Evolutionary conservation across 1,140 invertebrate genomes (phyloP).

Genomic region (Heliconius nattereri): DNA sequence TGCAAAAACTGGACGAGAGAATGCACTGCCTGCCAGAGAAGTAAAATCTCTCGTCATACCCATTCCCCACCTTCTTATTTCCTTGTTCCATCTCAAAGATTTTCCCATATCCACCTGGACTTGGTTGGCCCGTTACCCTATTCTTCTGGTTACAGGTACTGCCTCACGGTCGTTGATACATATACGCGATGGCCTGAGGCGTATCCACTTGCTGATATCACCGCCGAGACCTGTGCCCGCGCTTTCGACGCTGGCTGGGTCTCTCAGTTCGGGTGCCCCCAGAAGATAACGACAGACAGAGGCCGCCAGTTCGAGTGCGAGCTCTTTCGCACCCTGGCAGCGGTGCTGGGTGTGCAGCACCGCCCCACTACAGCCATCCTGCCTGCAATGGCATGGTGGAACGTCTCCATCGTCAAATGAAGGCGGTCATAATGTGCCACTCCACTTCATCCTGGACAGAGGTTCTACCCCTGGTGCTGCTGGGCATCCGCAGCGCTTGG

Average conservation of each 20-base stretch:
- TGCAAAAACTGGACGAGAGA: conserved; percentile 1
- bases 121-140: conserved; percentile 15
- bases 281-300: conserved; percentile 22
- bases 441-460: conserved; percentile 15
- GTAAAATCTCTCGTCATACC: not conserved
- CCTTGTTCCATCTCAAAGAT: conserved; percentile 1
- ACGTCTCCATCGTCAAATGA: conserved; percentile 22
- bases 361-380: conserved; percentile 25
- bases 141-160: conserved; percentile 18
- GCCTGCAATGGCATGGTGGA: conserved; percentile 24
- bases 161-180: conserved; percentile 17
- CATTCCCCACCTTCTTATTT: not conserved
- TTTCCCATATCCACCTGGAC: conserved; percentile 26
- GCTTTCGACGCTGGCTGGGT: conserved; percentile 14
- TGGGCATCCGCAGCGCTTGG: conserved; percentile 34
- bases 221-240: conserved; percentile 10
- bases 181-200: conserved; percentile 22
- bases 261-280: conserved; percentile 26
- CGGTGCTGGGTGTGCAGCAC: too few relatives aligned
- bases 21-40: conserved; percentile 8
- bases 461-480: conserved; percentile 31
- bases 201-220: conserved; percentile 10
- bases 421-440: conserved; percentile 34
- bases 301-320: conserved; percentile 27
- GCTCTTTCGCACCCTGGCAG: conserved; percentile 15